Conservation (phyloP, 2,888 invertebrate genomes). For the Drosophila mettleri region DNA sequence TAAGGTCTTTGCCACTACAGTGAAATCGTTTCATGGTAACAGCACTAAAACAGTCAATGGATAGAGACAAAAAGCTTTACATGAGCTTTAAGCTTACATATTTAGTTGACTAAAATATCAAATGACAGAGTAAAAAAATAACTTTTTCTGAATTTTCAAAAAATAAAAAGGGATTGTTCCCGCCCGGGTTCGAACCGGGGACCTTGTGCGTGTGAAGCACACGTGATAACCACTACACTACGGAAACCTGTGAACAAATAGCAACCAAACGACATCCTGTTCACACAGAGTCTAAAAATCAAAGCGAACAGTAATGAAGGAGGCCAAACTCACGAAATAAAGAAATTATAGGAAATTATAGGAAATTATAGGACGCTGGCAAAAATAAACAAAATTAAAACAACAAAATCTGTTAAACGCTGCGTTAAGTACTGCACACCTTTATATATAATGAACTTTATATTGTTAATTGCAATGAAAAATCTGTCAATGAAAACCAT, state of each 20-base stretch:
- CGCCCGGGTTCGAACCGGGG: slow-evolving; percentile 85
- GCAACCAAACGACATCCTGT: not conserved
- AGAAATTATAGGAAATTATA: not conserved
- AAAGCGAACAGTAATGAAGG: not conserved
- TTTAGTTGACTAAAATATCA: too few relatives aligned
- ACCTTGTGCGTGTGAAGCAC: slow-evolving; percentile 84
- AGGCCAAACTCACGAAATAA: not conserved
- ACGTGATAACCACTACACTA: slow-evolving; percentile 84
- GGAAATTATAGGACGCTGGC: not conserved
- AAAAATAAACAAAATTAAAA: slow-evolving; percentile 7
- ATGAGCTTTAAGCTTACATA: slow-evolving; percentile 28
- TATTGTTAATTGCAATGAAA: slow-evolving; percentile 21
- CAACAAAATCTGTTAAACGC: not conserved
- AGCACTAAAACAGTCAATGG: not conserved
- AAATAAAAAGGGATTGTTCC: slow-evolving; percentile 63
- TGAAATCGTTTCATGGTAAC: not conserved
- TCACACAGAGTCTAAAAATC: not conserved
- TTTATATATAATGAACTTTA: slow-evolving; percentile 5
- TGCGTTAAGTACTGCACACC: not conserved
- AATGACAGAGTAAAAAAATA: too few relatives aligned
- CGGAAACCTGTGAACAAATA: slow-evolving; percentile 62
- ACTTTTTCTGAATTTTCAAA: too few relatives aligned
- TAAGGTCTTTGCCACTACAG: slow-evolving; percentile 9
- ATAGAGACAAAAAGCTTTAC: slow-evolving; percentile 29
- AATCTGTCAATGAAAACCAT: slow-evolving; percentile 49